Conservation (phyloP, 2,888 invertebrate genomes). For the Ochropleura leucogaster region DNA sequence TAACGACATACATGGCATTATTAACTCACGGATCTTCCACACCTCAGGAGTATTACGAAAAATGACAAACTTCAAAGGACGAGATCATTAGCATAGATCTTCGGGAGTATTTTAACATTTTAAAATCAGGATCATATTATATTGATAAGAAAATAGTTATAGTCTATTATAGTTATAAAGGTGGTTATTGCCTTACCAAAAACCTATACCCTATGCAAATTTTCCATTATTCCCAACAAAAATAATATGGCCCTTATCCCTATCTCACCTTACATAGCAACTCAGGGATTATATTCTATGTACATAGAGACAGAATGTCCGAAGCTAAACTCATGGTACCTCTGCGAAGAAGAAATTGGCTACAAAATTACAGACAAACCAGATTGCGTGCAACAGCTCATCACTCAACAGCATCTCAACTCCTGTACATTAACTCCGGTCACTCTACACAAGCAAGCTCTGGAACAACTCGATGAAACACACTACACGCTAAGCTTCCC, state of each 20-base stretch:
- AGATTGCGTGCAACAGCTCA: slow-evolving; percentile 57
- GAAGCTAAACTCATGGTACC: slow-evolving; percentile 12
- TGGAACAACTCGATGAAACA: slow-evolving; percentile 51
- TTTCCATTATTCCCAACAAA: slow-evolving; percentile 10
- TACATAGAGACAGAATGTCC: slow-evolving; percentile 26
- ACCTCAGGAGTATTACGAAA: too few relatives aligned
- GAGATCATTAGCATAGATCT: background rate
- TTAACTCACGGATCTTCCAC: too few relatives aligned
- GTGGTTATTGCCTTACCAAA: slow-evolving; percentile 17
- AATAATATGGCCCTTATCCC: background rate
- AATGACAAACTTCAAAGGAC: background rate
- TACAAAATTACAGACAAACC: slow-evolving; percentile 9
- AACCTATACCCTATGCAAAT: slow-evolving; percentile 6
- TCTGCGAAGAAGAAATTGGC: slow-evolving; percentile 28
- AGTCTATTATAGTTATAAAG: background rate
- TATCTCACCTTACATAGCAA: slow-evolving; percentile 2
- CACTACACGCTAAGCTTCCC: slow-evolving; percentile 46
- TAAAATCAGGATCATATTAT: slow-evolving; percentile 1
- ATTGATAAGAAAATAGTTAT: background rate
- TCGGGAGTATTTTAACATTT: slow-evolving; percentile 1
- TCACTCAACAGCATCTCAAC: slow-evolving; percentile 34
- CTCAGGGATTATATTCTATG: background rate
- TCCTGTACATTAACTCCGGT: slow-evolving; percentile 26
- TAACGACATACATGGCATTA: too few relatives aligned
- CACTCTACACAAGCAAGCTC: background rate